These are phyloP conservation scores for Pelochelys cantorii DNA, from an alignment of 2,797 vertebrate species.

Conservation along the genomic window DNA sequence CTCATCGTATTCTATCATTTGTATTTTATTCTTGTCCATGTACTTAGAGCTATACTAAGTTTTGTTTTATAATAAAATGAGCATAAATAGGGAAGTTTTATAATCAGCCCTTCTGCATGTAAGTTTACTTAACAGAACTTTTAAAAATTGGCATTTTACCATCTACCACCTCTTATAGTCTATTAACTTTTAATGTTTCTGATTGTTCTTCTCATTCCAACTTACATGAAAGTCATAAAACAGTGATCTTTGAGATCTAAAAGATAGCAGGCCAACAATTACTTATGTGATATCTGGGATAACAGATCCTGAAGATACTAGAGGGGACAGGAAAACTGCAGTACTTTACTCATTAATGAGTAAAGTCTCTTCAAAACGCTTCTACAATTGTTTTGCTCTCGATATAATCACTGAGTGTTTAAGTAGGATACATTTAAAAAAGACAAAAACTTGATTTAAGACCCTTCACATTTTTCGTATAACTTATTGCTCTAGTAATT, in stretches of 20 bases:
- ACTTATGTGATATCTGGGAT: not conserved
- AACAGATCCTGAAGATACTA: not conserved
- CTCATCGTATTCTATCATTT: not conserved
- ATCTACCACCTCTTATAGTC: not conserved
- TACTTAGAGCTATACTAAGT: not conserved
- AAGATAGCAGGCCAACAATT: not conserved
- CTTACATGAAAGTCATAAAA: not conserved
- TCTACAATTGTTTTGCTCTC: not conserved
- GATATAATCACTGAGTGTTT: not conserved
- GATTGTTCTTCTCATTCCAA: not conserved
- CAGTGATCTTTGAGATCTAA: constrained; percentile 36
- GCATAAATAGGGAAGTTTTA: not conserved
- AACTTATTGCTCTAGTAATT: not conserved
- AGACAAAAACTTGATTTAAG: not conserved
- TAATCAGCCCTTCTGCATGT: not conserved
- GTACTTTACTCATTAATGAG: not conserved
- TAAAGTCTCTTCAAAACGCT: constrained; percentile 2
- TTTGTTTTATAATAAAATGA: not conserved
- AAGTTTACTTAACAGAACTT: not conserved
- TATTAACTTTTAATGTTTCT: not conserved
- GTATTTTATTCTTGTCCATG: not conserved
- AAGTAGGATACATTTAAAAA: not conserved
- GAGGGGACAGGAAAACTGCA: not conserved
- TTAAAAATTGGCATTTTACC: not conserved
- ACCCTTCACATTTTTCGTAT: not conserved